phyloP scores from a whole-genome alignment of 2,888 invertebrate species.

The Drosophila fungiperda region DNA sequence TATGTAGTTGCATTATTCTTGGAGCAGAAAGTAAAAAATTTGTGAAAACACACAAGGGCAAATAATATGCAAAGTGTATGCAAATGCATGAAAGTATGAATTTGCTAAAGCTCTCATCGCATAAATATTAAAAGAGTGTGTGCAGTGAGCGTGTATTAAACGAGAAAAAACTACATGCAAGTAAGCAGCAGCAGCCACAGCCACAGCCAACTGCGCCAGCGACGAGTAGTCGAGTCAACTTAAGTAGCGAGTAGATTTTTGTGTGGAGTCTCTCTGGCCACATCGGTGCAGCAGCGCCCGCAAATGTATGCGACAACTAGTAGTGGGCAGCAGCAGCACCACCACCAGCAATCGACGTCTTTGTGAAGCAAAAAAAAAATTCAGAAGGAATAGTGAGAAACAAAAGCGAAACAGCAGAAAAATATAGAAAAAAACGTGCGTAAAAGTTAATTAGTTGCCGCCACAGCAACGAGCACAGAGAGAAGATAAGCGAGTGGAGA shows the following conservation, averaged over 20 bases:
- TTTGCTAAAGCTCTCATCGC: conserved; percentile 19
- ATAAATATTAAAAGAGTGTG: conserved; percentile 24
- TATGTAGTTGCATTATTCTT: conserved; percentile 62
- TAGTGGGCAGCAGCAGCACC: conserved; percentile 59
- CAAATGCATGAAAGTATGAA: conserved; percentile 37
- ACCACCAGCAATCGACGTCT: conserved; percentile 44
- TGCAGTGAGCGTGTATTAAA: conserved; percentile 20
- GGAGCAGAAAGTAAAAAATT: conserved; percentile 54
- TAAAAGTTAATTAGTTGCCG: conserved; percentile 68
- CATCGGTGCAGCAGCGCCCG: conserved; percentile 63
- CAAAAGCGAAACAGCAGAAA: conserved; percentile 29
- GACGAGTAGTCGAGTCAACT: conserved; percentile 58
- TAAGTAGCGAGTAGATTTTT: conserved; percentile 62
- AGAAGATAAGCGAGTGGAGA: conserved; percentile 38
- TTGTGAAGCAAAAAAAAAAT: conserved; percentile 49
- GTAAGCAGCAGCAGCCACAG: conserved; percentile 57
- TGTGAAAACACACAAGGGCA: conserved; percentile 43
- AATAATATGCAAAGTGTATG: conserved; percentile 35
- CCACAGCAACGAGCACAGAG: conserved; percentile 38
- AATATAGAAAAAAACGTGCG: conserved; percentile 51
- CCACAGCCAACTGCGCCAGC: conserved; percentile 64
- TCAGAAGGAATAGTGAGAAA: conserved; percentile 14
- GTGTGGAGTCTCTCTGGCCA: conserved; percentile 64
- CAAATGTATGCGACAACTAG: conserved; percentile 74
- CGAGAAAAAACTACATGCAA: conserved; percentile 54